phyloP scores from a whole-genome alignment of 2,113 vertebrate species.

The Colaptes auratus region DNA sequence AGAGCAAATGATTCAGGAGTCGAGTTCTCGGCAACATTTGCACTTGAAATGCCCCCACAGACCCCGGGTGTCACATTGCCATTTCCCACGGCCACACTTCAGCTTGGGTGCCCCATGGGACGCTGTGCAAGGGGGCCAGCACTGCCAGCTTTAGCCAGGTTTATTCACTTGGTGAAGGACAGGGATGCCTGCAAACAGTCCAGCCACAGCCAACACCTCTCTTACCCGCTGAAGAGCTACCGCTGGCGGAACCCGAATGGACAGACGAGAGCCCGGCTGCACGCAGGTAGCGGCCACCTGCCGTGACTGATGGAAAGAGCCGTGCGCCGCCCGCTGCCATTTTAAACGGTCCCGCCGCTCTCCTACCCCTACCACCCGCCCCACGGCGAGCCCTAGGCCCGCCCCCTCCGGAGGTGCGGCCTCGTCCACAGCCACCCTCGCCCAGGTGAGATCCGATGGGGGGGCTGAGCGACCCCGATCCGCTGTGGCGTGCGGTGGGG shows the following conservation, averaged over 20 bases:
- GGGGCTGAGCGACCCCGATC: too few species aligned
- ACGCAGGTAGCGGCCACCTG: rapidly evolving
- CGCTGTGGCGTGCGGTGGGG: neutral
- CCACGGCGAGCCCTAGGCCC: rapidly evolving
- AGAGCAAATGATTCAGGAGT: neutral
- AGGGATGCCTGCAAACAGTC: neutral
- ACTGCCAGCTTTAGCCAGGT: too few species aligned
- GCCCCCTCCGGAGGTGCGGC: neutral
- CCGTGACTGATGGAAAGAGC: rapidly evolving
- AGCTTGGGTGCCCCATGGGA: rapidly evolving
- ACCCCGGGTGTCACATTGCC: rapidly evolving
- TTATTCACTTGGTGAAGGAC: rapidly evolving
- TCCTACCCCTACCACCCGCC: too few species aligned
- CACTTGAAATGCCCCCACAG: neutral
- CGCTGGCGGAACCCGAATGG: rapidly evolving
- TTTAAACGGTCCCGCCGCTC: neutral
- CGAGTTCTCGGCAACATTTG: too few species aligned
- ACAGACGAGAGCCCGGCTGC: rapidly evolving
- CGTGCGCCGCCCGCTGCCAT: neutral
- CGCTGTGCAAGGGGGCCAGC: neutral
- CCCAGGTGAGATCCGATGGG: neutral
- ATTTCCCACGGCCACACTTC: rapidly evolving
- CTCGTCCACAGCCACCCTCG: neutral
- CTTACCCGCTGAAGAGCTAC: rapidly evolving
- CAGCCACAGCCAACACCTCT: rapidly evolving